phyloP scores from a whole-genome alignment of 2,113 vertebrate genomes.

The Stegostoma tigrinum region DNA sequence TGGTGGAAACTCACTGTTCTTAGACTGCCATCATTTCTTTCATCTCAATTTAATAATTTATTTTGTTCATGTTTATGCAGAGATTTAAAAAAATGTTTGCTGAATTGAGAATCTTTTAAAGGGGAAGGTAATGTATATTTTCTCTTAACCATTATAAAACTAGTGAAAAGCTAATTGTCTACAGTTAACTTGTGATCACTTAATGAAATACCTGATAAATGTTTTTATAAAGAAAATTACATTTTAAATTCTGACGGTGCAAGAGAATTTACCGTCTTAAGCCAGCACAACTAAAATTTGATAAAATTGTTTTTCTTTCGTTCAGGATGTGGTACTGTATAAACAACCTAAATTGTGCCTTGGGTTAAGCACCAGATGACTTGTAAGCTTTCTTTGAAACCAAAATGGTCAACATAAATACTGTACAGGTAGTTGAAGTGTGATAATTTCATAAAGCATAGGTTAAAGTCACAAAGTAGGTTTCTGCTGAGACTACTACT shows the following conservation, averaged over 20 bases:
- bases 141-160: not conserved
- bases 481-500: not conserved
- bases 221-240: not conserved
- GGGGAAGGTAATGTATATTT: slow-evolving; percentile 29
- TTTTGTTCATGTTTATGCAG: slow-evolving; percentile 19
- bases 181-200: not conserved
- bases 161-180: not conserved
- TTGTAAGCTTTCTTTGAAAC: not conserved
- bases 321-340: not conserved
- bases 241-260: not conserved
- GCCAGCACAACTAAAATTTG: not conserved
- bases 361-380: not conserved
- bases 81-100: slow-evolving; percentile 6
- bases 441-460: not conserved
- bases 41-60: slow-evolving; percentile 9
- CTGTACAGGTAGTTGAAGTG: not conserved
- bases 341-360: not conserved
- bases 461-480: not conserved
- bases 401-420: not conserved
- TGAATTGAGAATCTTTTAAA: not conserved
- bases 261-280: not conserved
- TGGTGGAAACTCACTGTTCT: slow-evolving; percentile 31
- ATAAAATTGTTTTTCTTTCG: not conserved
- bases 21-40: slow-evolving; percentile 21
- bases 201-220: not conserved